These are phyloP conservation scores for Thereva unica DNA, from an alignment of 2,888 invertebrate genomes.

Conservation along the genomic window DNA sequence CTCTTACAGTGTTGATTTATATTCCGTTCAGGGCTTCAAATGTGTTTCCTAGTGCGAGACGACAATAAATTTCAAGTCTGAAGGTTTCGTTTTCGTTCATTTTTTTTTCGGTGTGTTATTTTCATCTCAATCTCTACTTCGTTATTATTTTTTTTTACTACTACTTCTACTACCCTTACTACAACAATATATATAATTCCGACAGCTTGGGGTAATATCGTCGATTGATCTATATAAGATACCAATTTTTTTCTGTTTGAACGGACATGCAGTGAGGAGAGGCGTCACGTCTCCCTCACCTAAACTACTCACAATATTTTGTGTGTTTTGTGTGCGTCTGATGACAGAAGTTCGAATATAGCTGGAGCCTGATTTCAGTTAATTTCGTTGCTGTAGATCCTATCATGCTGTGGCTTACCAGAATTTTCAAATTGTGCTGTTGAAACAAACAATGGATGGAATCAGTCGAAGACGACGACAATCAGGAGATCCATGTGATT, in stretches of 20 bases:
- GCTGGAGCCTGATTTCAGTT: conserved; percentile 13
- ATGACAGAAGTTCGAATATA: no score
- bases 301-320: no score
- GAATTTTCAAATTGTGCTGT: neutral
- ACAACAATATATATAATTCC: no score
- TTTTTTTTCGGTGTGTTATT: conserved; percentile 13
- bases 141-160: no score
- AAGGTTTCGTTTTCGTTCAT: conserved; percentile 8
- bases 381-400: conserved; percentile 9
- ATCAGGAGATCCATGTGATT: conserved; percentile 54
- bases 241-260: no score
- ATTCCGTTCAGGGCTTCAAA: conserved; percentile 27
- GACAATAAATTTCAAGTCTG: conserved; percentile 21
- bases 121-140: neutral
- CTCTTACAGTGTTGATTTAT: conserved; percentile 30
- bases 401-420: conserved; percentile 17
- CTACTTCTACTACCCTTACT: no score
- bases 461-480: conserved; percentile 53
- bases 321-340: no score
- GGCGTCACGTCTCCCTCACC: no score
- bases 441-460: conserved; percentile 46
- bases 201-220: no score
- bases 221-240: no score
- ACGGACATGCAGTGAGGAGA: no score
- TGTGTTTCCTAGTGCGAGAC: conserved; percentile 14